Percentiles rank a stretch among this genome's conserved stretches.
Conservation (phyloP, 2,888 invertebrate genomes). For the Rhamphomyia laevipes region DNA sequence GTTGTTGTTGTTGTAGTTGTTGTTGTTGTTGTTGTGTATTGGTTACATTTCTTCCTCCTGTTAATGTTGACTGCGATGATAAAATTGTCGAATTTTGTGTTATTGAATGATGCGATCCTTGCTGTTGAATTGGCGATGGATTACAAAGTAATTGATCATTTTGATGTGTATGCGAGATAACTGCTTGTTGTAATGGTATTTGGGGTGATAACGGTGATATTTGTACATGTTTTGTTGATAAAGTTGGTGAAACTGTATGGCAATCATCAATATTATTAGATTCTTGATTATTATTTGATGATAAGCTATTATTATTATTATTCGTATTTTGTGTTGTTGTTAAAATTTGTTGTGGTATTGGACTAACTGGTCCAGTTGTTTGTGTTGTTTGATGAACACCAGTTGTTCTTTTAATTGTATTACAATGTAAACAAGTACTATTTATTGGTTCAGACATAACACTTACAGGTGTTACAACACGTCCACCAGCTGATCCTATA, state of each 20-base stretch:
- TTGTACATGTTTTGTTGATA: slow-evolving; percentile 22
- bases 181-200: slow-evolving; percentile 9
- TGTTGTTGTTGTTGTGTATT: slow-evolving; percentile 9
- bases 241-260: slow-evolving; percentile 16
- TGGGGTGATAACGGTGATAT: slow-evolving; percentile 19
- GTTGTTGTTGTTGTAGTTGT: slow-evolving; percentile 11
- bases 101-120: not conserved
- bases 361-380: slow-evolving; percentile 38
- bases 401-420: slow-evolving; percentile 34
- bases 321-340: slow-evolving; percentile 2
- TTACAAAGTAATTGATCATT: not conserved
- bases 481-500: slow-evolving; percentile 18
- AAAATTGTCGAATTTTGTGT: not conserved
- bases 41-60: slow-evolving; percentile 12
- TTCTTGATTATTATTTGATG: slow-evolving; percentile 1
- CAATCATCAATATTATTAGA: slow-evolving; percentile 12
- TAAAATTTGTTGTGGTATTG: slow-evolving; percentile 27
- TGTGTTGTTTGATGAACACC: slow-evolving; percentile 39
- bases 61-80: slow-evolving; percentile 5
- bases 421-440: slow-evolving; percentile 35
- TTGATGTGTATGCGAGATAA: slow-evolving; percentile 5
- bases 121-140: not conserved
- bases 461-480: slow-evolving; percentile 22
- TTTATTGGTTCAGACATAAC: slow-evolving; percentile 18
- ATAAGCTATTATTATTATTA: slow-evolving; percentile 1